Conservation (phyloP, 92 coral and sea anemone species). For the Zoanthus solanderi region DNA sequence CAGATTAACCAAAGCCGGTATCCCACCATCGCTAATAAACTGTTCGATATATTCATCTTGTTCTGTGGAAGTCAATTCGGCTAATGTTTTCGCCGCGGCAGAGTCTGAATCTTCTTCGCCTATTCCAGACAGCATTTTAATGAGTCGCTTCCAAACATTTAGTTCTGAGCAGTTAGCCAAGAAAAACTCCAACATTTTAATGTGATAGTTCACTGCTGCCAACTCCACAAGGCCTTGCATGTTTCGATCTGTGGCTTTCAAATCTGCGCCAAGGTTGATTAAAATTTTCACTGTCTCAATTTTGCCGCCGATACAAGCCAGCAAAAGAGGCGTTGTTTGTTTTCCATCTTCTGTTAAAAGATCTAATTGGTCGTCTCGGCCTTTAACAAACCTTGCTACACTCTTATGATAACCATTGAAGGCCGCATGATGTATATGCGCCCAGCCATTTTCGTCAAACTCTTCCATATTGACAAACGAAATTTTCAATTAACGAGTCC, state of each 20-base stretch:
- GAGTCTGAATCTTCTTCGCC: conserved; percentile 68
- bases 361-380: conserved; percentile 90
- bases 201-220: conserved; percentile 78
- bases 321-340: conserved; percentile 81
- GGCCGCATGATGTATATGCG: conserved; percentile 98
- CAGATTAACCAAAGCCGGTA: conserved; percentile 70
- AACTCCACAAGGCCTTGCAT: conserved; percentile 81
- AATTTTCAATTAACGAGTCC: conserved; percentile 7
- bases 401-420: conserved; percentile 96
- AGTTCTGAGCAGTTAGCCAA: conserved; percentile 74
- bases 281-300: conserved; percentile 89
- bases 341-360: conserved; percentile 90
- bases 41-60: conserved; percentile 64
- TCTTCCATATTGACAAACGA: conserved; percentile 79
- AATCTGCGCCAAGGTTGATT: conserved; percentile 83
- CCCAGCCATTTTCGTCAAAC: conserved; percentile 98
- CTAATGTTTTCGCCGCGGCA: conserved; percentile 79
- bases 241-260: conserved; percentile 82
- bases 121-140: conserved; percentile 64
- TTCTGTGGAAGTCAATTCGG: conserved; percentile 78
- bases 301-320: conserved; percentile 90
- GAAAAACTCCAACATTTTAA: conserved; percentile 80
- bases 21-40: conserved; percentile 74
- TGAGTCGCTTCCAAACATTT: conserved; percentile 80
- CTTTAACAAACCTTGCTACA: conserved; percentile 85